Evolutionary conservation across 2,797 vertebrate species (phyloP), one percentile per base, ranked within the genome.

Genomic region (Chiroxiphia lanceolata): DNA sequence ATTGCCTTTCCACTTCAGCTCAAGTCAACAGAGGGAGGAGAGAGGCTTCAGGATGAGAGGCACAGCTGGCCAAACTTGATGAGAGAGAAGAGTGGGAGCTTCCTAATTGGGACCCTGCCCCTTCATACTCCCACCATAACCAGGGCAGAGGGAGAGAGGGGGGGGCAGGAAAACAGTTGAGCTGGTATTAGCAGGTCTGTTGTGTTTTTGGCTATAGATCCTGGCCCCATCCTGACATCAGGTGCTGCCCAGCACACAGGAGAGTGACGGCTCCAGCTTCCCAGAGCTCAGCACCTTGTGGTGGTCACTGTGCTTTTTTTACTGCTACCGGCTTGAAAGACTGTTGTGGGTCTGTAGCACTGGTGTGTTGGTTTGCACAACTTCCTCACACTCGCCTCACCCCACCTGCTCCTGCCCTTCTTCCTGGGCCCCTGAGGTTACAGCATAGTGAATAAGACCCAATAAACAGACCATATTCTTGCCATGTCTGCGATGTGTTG

Each of bases 161-260:
- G n/a, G n/a, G n/a, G 68, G 19, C 15, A 64, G 38, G n/a, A 60
- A 59, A 74, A 40, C 1, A 38, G 36, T 6, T 2, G 2, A 54
- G 15, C 36, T 44, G 79, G 7, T 77, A 78, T 93, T 59, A 48
- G 2, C 7, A 87, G 10, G 15, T 72, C 60, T 95, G 15, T 94
- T 15, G 1, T 96, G 77, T 68, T 92, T 95, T 93, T 86, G 68
- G 57, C 76, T 87, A 5, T 71, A 97, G 97, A 92, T 97, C 65
- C 63, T 27, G 0, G 53, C 40, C 82, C 60, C 2, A 0, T 79
- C 65, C 63, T 29, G 85, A 83, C 38, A 57, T 47, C 84, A 79
- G 60, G 45, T 6, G 50, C 60, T 90, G 83, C 60, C 48, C 78
- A 90, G 87, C 56, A 36, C 1, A 3, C 60, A 63, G 87, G 85